Evolutionary conservation across 2,888 invertebrate species (phyloP).

Genomic region (Trichogramma evanescens): DNA sequence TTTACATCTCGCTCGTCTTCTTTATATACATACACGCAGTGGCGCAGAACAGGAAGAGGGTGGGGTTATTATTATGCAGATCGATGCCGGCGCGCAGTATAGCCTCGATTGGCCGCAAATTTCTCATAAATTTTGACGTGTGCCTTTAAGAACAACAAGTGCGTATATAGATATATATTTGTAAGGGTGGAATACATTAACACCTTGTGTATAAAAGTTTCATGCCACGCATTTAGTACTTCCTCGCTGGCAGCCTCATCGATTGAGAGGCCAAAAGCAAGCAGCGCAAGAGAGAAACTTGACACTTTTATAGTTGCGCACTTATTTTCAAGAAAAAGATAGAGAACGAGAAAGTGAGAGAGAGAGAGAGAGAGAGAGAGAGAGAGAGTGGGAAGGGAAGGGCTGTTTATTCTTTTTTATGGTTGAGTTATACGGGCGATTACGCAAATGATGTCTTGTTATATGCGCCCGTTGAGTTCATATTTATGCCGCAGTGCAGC

Average conservation of each 20-base stretch:
- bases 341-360: not conserved
- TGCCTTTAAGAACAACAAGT: not conserved
- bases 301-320: too few species aligned
- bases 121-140: constrained; percentile 26
- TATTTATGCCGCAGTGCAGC: too few species aligned
- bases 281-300: too few species aligned
- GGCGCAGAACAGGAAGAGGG: not conserved
- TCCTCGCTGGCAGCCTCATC: too few species aligned
- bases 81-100: constrained; percentile 23
- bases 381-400: not conserved
- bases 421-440: too few species aligned
- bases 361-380: not conserved
- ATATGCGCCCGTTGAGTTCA: too few species aligned
- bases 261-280: too few species aligned
- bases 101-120: constrained; percentile 32
- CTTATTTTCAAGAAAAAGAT: too few species aligned
- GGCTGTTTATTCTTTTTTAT: too few species aligned
- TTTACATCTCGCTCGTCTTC: constrained; percentile 31
- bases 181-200: constrained; percentile 17
- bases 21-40: constrained; percentile 13
- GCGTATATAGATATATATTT: not conserved
- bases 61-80: constrained; percentile 28
- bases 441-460: too few species aligned
- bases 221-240: not conserved
- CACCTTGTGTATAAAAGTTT: constrained; percentile 13